A percentile compares a stretch with the other conserved stretches of the same genome.
Evolutionary conservation across 2,888 invertebrate species (phyloP).

Genomic region (Cryptosula pallasiana): DNA sequence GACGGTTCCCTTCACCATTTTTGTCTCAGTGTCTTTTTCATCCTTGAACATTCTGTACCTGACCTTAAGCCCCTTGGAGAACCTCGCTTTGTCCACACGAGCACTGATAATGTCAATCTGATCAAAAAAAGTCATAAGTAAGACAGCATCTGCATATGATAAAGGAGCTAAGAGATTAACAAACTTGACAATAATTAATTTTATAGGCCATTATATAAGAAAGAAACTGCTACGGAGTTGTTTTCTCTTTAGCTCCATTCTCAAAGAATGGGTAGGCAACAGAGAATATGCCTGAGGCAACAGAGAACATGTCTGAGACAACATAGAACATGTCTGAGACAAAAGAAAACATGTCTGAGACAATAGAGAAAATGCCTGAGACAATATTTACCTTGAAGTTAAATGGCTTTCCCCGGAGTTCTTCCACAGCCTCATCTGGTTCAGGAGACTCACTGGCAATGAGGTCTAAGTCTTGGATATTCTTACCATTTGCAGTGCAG

Average conservation of each 20-base stretch:
- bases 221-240: no score
- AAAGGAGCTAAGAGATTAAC: no score
- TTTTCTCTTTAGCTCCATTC: no score
- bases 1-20: slow-evolving; percentile 40
- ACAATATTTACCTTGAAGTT: slow-evolving; percentile 51
- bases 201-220: no score
- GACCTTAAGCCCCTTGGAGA: slow-evolving; percentile 45
- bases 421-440: slow-evolving; percentile 34
- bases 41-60: slow-evolving; percentile 45
- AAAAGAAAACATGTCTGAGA: not conserved
- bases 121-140: no score
- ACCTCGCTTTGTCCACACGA: slow-evolving; percentile 46
- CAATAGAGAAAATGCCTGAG: not conserved
- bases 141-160: no score
- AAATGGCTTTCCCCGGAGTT: slow-evolving; percentile 46
- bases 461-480: slow-evolving; percentile 42
- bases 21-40: slow-evolving; percentile 38
- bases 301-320: no score
- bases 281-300: no score
- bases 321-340: no score
- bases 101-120: slow-evolving; percentile 42
- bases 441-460: slow-evolving; percentile 45
- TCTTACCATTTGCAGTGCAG: slow-evolving; percentile 43
- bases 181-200: no score
- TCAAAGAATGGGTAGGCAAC: no score